A percentile compares a stretch with the other conserved stretches of the same genome.
Evolutionary conservation across 2,888 invertebrate species (phyloP).

Genomic region (Dendrolimus pini): DNA sequence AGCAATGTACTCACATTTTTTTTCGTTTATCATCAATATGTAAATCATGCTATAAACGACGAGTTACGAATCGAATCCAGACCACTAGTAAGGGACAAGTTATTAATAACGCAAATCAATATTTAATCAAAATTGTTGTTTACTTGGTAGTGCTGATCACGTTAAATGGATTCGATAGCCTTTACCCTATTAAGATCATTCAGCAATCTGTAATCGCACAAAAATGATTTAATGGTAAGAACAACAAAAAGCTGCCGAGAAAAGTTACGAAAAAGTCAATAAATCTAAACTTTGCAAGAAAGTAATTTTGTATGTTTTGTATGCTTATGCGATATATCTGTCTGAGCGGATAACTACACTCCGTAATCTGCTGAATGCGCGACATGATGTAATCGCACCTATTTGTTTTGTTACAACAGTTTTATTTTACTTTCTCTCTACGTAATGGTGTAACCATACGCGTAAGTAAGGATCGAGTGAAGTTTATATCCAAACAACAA

Average conservation of each 20-base stretch:
- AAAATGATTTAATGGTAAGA: constrained; percentile 66
- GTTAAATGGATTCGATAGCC: too few species aligned
- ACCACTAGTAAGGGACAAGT: too few species aligned
- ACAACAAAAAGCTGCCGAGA: constrained; percentile 57
- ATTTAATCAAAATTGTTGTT: too few species aligned
- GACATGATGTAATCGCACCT: constrained; percentile 43
- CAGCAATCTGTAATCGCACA: constrained; percentile 53
- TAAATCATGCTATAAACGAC: too few species aligned
- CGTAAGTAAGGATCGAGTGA: constrained; percentile 31
- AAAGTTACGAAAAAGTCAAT: constrained; percentile 62
- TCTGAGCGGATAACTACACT: constrained; percentile 53
- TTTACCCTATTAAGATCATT: constrained; percentile 17
- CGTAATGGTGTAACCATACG: constrained; percentile 37
- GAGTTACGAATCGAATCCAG: too few species aligned
- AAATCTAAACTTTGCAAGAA: constrained; percentile 70
- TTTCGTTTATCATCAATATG: too few species aligned
- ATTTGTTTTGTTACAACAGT: constrained; percentile 42
- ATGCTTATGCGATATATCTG: constrained; percentile 58
- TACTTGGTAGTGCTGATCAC: too few species aligned
- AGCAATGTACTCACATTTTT: too few species aligned
- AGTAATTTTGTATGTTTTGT: constrained; percentile 54
- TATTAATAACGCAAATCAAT: too few species aligned
- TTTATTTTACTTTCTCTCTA: constrained; percentile 31
- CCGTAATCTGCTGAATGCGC: constrained; percentile 56
- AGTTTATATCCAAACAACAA: constrained; percentile 33